Evolutionary conservation across 1,140 invertebrate genomes (phyloP).

Genomic region (Bombus pascuorum): DNA sequence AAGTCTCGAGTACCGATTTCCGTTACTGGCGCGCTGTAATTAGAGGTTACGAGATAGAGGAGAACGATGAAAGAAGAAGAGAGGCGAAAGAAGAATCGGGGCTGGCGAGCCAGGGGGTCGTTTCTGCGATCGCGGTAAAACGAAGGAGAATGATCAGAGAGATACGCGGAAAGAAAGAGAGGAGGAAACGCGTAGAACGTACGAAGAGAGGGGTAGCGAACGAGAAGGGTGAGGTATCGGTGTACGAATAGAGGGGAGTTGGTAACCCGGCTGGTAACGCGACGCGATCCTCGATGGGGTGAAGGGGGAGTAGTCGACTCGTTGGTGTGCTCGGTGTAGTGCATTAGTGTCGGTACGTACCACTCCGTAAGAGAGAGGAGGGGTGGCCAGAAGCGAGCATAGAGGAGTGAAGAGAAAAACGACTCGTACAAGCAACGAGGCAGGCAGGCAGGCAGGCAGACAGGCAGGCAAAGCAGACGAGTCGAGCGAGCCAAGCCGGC

Average conservation of each 20-base stretch:
- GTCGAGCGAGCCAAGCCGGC: neutral
- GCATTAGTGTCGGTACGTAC: constrained; percentile 33
- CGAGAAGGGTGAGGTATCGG: constrained; percentile 44
- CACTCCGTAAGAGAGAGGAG: constrained; percentile 24
- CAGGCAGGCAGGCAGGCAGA: constrained; percentile 5
- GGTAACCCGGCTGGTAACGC: constrained; percentile 62
- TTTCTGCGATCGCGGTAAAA: constrained; percentile 16
- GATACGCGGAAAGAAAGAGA: constrained; percentile 31
- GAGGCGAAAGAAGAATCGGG: neutral
- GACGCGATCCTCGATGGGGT: constrained; percentile 26
- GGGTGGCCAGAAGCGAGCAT: constrained; percentile 31
- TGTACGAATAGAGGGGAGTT: constrained; percentile 48
- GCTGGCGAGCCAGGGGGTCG: constrained; percentile 31
- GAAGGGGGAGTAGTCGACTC: constrained; percentile 40
- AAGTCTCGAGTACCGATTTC: constrained; percentile 31
- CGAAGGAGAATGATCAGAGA: neutral
- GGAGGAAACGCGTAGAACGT: neutral
- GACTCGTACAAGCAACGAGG: constrained; percentile 19
- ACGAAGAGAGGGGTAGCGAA: constrained; percentile 15
- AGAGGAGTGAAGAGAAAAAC: constrained; percentile 51
- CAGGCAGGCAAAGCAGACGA: constrained; percentile 11
- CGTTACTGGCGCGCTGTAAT: constrained; percentile 20
- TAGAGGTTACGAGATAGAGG: constrained; percentile 27
- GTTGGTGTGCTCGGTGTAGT: constrained; percentile 16
- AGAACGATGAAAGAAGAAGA: constrained; percentile 1